Conservation (phyloP, 2,113 vertebrate genomes). For the Stercorarius parasiticus region DNA sequence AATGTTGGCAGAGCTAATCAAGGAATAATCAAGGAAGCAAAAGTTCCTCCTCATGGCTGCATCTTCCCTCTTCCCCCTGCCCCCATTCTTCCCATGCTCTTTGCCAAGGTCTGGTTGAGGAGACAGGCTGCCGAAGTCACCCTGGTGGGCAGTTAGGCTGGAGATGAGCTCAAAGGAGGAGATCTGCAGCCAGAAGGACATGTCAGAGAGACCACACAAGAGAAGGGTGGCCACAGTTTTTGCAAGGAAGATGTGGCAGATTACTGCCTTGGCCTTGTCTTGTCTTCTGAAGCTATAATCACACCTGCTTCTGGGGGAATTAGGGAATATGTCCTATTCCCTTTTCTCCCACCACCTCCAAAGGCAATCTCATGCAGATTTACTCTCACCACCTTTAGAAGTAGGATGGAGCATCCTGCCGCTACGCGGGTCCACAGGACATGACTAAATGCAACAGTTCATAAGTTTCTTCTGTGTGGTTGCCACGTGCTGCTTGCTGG, state of each 20-base stretch:
- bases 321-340: not conserved
- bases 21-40: not conserved
- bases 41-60: not conserved
- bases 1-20: not conserved
- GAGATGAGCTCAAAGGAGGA: not conserved
- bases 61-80: not conserved
- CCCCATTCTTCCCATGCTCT: not conserved
- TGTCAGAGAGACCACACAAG: not conserved
- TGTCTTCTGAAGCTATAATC: not conserved
- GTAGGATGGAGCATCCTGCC: not conserved
- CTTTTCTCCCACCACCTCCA: not conserved
- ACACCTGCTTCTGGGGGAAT: not conserved
- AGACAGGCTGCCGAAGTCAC: not conserved
- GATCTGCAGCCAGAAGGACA: not conserved
- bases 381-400: not conserved
- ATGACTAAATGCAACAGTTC: not conserved
- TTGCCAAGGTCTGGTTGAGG: not conserved
- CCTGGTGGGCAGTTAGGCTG: not conserved
- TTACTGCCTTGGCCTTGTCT: not conserved
- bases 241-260: not conserved
- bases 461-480: not conserved
- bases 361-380: not conserved
- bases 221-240: not conserved
- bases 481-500: not conserved
- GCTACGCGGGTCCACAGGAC: accelerated